Conservation (phyloP, 1,140 invertebrate species). For the Zophobas morio region DNA sequence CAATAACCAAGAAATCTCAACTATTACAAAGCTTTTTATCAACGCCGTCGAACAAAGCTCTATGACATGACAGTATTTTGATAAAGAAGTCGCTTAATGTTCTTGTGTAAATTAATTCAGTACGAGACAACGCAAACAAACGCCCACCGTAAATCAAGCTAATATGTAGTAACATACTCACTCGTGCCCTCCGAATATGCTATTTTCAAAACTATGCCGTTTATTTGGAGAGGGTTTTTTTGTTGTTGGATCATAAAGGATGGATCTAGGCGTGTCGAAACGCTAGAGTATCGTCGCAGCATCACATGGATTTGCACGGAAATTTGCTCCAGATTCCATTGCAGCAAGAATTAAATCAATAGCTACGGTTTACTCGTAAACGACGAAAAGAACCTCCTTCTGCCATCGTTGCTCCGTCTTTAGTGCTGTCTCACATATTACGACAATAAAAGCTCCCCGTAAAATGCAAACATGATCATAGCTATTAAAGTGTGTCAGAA, state of each 20-base stretch:
- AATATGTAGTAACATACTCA: not conserved
- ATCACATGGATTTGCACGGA: constrained; percentile 32
- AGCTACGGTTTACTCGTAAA: constrained; percentile 30
- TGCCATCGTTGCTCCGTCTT: constrained; percentile 18
- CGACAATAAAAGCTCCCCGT: constrained; percentile 3
- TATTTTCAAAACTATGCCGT: no score
- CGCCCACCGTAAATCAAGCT: not conserved
- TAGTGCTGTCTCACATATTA: constrained; percentile 8
- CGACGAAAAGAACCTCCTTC: constrained; percentile 30
- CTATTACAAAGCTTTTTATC: not conserved
- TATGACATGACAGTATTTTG: not conserved
- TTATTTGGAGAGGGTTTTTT: not conserved
- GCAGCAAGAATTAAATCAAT: constrained; percentile 42
- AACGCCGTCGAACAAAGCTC: not conserved
- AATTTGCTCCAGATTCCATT: constrained; percentile 41
- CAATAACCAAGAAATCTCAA: constrained; percentile 15
- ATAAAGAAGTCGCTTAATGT: not conserved
- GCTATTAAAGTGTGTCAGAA: constrained; percentile 21
- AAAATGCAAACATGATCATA: constrained; percentile 31
- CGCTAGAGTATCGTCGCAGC: not conserved
- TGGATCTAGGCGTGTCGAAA: constrained; percentile 7
- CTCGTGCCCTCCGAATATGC: no score
- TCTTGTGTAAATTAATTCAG: no score
- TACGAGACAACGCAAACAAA: not conserved
- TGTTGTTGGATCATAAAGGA: not conserved